These are phyloP conservation scores for Microtus pennsylvanicus DNA, from an alignment of 2,113 vertebrate species.

Conservation along the genomic window DNA sequence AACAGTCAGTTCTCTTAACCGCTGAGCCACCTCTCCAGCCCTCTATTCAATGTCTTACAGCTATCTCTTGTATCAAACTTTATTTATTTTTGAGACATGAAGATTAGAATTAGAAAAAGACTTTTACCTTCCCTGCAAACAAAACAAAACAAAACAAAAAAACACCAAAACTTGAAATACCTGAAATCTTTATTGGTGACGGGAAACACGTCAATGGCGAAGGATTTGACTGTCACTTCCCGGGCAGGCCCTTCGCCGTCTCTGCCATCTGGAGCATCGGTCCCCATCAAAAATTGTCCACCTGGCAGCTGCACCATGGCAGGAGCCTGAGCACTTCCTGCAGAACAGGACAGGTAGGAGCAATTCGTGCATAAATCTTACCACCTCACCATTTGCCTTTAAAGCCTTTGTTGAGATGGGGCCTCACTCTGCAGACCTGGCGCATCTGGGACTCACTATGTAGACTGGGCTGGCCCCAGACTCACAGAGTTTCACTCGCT, in stretches of 20 bases:
- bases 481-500: background rate
- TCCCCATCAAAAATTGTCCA: conserved; percentile 91
- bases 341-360: conserved; percentile 5
- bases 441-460: background rate
- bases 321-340: conserved; percentile 72
- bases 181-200: conserved; percentile 95
- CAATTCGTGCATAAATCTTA: background rate
- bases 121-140: background rate
- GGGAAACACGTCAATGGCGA: conserved; percentile 91
- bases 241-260: conserved; percentile 88
- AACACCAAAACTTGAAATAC: conserved; percentile 77
- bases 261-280: conserved; percentile 84
- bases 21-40: too few species aligned
- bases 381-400: background rate
- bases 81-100: background rate
- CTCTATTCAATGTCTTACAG: too few species aligned
- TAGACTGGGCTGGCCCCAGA: background rate
- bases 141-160: too few species aligned
- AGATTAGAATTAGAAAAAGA: background rate
- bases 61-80: background rate
- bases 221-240: conserved; percentile 87
- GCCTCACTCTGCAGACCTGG: background rate
- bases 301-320: conserved; percentile 89
- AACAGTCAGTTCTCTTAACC: too few species aligned
- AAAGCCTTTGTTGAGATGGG: background rate